Evolutionary conservation across 2,113 vertebrate genomes (phyloP).

Genomic region (Puntigrus tetrazona): DNA sequence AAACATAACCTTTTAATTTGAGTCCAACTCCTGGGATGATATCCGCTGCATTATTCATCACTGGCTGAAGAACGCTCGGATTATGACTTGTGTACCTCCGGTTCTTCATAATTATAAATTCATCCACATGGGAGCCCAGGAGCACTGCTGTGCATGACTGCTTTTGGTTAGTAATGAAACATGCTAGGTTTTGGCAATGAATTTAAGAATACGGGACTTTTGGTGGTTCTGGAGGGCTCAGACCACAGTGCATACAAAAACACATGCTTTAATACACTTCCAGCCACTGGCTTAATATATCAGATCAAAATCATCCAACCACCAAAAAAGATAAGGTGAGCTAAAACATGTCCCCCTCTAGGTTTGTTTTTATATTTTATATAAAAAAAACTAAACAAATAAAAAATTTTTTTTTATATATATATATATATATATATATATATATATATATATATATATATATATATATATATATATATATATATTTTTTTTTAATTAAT

Average conservation of each 20-base stretch:
- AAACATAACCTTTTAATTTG: slow-evolving; percentile 43
- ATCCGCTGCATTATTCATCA: slow-evolving; percentile 63
- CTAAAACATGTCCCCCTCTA: background rate
- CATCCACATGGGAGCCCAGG: slow-evolving; percentile 28
- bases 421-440: too few species aligned
- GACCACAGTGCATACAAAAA: background rate
- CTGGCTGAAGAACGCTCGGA: slow-evolving; percentile 47
- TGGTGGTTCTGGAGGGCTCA: background rate
- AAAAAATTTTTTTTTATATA: too few species aligned
- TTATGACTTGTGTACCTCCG: slow-evolving; percentile 36
- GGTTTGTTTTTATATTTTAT: background rate
- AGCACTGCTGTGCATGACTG: background rate
- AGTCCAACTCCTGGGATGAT: slow-evolving; percentile 58
- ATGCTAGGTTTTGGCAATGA: slow-evolving; percentile 12
- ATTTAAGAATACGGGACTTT: slow-evolving; percentile 37
- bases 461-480: too few species aligned
- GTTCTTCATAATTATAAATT: slow-evolving; percentile 58
- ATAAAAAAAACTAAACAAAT: too few species aligned
- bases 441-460: too few species aligned
- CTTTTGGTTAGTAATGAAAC: slow-evolving; percentile 42
- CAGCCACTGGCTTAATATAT: background rate
- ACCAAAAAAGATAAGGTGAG: background rate
- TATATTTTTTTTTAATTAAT: too few species aligned
- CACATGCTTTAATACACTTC: slow-evolving; percentile 17
- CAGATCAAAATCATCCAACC: background rate